These are phyloP conservation scores for Hystrix cristata DNA, from an alignment of 2,113 vertebrate species.

Conservation along the genomic window DNA sequence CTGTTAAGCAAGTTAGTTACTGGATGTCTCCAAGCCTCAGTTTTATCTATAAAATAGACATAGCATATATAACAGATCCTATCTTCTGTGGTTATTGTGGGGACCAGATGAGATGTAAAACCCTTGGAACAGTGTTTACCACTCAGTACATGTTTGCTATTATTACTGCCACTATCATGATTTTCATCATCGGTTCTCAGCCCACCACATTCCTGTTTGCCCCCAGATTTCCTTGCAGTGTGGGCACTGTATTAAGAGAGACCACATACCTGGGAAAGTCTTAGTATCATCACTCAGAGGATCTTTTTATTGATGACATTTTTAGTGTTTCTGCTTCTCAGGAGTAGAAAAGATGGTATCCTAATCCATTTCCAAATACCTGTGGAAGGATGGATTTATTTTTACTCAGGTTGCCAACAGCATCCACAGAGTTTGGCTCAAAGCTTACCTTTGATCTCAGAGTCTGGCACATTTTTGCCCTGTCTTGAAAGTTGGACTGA, in stretches of 20 bases:
- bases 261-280: not conserved
- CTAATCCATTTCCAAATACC: slow-evolving; percentile 22
- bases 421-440: not conserved
- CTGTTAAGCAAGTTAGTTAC: not conserved
- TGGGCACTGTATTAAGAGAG: not conserved
- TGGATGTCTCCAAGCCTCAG: not conserved
- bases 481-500: not conserved
- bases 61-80: not conserved
- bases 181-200: not conserved
- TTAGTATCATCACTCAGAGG: not conserved
- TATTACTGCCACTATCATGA: not conserved
- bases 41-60: slow-evolving; percentile 27
- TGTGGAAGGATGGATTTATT: not conserved
- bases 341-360: not conserved
- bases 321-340: slow-evolving; percentile 4
- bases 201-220: not conserved
- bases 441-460: slow-evolving; percentile 48
- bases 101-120: not conserved
- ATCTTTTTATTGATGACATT: not conserved
- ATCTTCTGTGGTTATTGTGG: not conserved
- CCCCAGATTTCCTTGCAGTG: not conserved
- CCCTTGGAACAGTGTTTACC: not conserved
- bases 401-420: slow-evolving; percentile 26
- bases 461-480: not conserved
- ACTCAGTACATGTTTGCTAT: not conserved